A percentile compares a stretch with the other conserved stretches of the same genome.
Conservation (phyloP, 2,888 invertebrate genomes). For the Hirtodrosophila cameraria region DNA sequence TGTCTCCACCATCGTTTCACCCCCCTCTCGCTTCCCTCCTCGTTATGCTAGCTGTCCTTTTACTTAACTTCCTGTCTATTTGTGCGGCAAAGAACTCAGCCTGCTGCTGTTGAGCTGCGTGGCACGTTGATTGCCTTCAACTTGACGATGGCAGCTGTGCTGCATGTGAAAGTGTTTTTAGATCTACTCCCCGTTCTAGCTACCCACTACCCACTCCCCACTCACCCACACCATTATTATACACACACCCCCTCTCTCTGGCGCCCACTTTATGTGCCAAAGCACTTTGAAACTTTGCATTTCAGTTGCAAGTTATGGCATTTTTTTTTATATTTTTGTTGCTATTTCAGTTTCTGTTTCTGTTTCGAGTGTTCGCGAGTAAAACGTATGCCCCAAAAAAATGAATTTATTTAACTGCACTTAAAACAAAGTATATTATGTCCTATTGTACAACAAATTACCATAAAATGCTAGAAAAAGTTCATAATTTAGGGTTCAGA, state of each 20-base stretch:
- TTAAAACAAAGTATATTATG: too few relatives aligned
- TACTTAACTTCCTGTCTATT: conserved; percentile 30
- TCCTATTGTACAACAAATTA: too few relatives aligned
- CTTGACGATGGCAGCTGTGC: conserved; percentile 38
- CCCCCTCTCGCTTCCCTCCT: background rate
- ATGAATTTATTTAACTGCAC: background rate
- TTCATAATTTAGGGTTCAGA: too few relatives aligned
- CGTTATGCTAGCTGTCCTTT: background rate
- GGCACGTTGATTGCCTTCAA: conserved; percentile 48
- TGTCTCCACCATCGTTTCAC: background rate
- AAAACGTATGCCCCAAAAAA: background rate
- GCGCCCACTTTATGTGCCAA: conserved; percentile 39
- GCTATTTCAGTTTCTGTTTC: conserved; percentile 10
- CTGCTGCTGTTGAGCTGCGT: conserved; percentile 21
- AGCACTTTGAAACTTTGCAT: conserved; percentile 58
- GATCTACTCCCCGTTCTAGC: background rate
- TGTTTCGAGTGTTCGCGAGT: conserved; percentile 4
- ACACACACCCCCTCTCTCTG: background rate
- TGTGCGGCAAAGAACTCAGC: conserved; percentile 4
- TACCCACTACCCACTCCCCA: too few relatives aligned
- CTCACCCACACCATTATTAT: too few relatives aligned
- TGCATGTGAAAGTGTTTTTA: conserved; percentile 36
- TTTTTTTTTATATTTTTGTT: conserved; percentile 33
- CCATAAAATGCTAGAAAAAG: too few relatives aligned
- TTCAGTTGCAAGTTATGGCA: conserved; percentile 59